Conservation (phyloP, 2,797 vertebrate species). For the Crenuchus spilurus region DNA sequence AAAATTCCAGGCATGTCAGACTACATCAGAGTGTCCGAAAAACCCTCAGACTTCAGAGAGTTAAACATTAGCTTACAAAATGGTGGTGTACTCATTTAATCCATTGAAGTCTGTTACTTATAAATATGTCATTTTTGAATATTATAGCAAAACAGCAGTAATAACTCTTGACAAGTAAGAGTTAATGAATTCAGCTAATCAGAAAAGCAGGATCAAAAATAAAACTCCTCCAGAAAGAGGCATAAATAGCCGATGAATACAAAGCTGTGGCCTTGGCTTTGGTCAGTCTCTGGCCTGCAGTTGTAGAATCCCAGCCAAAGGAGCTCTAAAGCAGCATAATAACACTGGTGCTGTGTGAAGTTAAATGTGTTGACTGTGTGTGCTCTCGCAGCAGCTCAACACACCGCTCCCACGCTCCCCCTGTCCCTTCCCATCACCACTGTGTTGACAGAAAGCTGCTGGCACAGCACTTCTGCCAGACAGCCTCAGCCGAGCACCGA, state of each 20-base stretch:
- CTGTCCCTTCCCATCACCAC: constrained; percentile 76
- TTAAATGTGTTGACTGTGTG: constrained; percentile 83
- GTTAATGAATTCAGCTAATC: background rate
- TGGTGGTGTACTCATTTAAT: too few relatives aligned
- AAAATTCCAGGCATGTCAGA: too few relatives aligned
- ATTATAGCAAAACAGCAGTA: too few relatives aligned
- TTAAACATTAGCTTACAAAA: too few relatives aligned
- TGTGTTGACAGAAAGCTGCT: constrained; percentile 77
- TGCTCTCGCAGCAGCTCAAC: constrained; percentile 69
- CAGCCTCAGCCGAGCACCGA: constrained; percentile 69
- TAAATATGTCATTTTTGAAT: too few relatives aligned
- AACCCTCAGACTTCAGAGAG: too few relatives aligned
- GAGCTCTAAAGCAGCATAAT: constrained; percentile 67
- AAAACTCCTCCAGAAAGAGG: background rate
- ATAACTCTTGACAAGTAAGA: too few relatives aligned
- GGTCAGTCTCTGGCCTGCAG: constrained; percentile 6
- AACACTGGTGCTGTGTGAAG: constrained; percentile 80
- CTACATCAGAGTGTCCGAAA: too few relatives aligned
- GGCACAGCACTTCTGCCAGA: constrained; percentile 81
- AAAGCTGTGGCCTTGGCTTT: background rate
- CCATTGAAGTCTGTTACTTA: too few relatives aligned
- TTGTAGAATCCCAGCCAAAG: constrained; percentile 21
- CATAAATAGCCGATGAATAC: background rate
- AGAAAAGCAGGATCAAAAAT: background rate
- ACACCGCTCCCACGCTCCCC: constrained; percentile 68